Conservation (phyloP, 2,797 vertebrate genomes). For the Cryptoprocta ferox region DNA sequence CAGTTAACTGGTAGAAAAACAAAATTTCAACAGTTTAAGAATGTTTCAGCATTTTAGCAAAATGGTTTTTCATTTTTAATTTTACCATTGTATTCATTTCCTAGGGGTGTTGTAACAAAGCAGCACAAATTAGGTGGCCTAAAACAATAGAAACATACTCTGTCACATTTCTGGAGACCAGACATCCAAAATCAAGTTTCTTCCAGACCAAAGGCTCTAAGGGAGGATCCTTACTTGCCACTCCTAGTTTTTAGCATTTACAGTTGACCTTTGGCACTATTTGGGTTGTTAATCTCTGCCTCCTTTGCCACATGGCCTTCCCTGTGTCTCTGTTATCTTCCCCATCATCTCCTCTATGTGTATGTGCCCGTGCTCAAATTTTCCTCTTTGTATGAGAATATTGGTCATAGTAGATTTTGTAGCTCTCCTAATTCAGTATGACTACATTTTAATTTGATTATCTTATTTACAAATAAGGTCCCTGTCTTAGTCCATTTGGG, state of each 20-base stretch:
- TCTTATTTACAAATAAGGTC: background rate
- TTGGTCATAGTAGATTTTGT: background rate
- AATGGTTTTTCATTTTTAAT: background rate
- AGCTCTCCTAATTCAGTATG: background rate
- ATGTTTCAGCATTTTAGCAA: background rate
- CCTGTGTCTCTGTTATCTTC: background rate
- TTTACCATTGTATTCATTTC: background rate
- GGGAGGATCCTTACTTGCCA: background rate
- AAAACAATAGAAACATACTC: background rate
- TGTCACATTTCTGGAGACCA: background rate
- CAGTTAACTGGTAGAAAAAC: background rate
- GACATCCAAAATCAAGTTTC: background rate
- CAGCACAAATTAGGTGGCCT: background rate
- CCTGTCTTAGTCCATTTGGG: background rate
- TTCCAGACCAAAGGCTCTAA: background rate
- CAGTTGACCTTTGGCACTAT: background rate
- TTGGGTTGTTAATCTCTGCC: background rate
- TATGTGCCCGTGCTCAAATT: background rate
- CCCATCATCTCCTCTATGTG: background rate
- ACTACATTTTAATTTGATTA: background rate
- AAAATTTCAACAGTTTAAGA: background rate
- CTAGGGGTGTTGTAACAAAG: background rate
- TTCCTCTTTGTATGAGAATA: background rate
- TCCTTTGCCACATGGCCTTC: background rate
- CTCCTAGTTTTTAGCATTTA: accelerated